Percentiles rank a stretch among this genome's conserved stretches.
These are phyloP conservation scores for Belonocnema kinseyi DNA, from an alignment of 1,140 invertebrate species.

Conservation along the genomic window DNA sequence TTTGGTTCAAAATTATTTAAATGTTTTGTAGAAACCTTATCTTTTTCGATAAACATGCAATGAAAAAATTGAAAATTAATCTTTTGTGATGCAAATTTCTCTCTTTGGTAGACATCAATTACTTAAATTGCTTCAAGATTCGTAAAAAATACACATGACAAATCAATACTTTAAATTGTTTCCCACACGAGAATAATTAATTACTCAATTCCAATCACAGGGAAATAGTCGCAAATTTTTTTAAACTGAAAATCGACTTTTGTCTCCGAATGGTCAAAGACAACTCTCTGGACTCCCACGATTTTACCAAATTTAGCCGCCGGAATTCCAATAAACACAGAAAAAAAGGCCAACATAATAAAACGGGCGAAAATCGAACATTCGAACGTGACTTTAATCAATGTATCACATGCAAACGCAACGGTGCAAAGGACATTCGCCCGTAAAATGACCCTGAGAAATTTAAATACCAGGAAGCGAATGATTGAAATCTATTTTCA, in stretches of 20 bases:
- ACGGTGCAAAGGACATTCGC: conserved; percentile 13
- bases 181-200: too few species aligned
- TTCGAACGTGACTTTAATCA: background rate
- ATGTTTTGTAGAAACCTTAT: too few species aligned
- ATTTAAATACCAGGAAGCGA: background rate
- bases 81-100: too few species aligned
- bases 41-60: too few species aligned
- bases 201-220: too few species aligned
- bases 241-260: background rate
- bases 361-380: conserved; percentile 3
- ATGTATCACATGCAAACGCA: background rate
- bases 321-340: background rate
- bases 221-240: too few species aligned
- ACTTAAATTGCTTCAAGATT: background rate
- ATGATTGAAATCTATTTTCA: background rate
- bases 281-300: background rate
- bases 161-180: background rate
- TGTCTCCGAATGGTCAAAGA: background rate
- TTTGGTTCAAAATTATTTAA: too few species aligned
- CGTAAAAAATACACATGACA: background rate
- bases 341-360: background rate
- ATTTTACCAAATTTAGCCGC: background rate
- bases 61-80: too few species aligned
- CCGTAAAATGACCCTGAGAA: background rate
- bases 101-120: background rate